Base-by-base conservation (phyloP, 2,888 invertebrate genomes). In the Unio delphinus region DNA sequence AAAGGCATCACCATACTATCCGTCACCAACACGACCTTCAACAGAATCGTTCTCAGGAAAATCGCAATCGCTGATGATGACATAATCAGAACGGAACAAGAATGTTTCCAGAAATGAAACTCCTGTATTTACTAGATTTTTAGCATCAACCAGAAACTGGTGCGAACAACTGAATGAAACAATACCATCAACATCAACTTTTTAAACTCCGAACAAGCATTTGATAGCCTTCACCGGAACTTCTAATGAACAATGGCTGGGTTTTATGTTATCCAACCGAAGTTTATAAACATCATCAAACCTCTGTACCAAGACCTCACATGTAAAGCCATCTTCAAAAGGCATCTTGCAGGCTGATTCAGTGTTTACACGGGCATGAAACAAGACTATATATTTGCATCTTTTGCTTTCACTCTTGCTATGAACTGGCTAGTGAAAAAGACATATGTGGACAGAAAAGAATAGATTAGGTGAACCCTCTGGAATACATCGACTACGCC, bases 71-170 rank as follows among this genome's bases (percentile, higher is more conserved):
- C 57, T 11, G n/a, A 54, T 17, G 34, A 65, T 34, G 59, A 65
- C 55, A 7, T 57, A 1, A n/a, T 55, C 20, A 58, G 58, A 28
- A 58, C 34, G 58, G 28, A 65, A 3, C 65, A 65, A 45, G 45
- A 34, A 11, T 18, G 57, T 20, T 58, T 65, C n/a, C 58, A 58
- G 34, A 58, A 58, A 65, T 30, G 65, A 34, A 58, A 28, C 8
- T 17, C 57, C 55, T 28, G 30, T 56, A 64, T 55, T 56, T 6
- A 30, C 55, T 20, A 54, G 5, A 62, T 45, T 45, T 8, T 45
- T 4, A 45, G 45, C 45, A 8, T 45, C 11, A 11, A 45, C 8
- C 11, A 20, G n/a, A 62, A 30, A 17, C n/a, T 62, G 7, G 64
- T 30, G n/a, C 55, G 56, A 20, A 45, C n/a, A 26, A 4, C 56